Evolutionary conservation across 2,888 invertebrate genomes (phyloP).

Genomic region (Brachyptera putata): DNA sequence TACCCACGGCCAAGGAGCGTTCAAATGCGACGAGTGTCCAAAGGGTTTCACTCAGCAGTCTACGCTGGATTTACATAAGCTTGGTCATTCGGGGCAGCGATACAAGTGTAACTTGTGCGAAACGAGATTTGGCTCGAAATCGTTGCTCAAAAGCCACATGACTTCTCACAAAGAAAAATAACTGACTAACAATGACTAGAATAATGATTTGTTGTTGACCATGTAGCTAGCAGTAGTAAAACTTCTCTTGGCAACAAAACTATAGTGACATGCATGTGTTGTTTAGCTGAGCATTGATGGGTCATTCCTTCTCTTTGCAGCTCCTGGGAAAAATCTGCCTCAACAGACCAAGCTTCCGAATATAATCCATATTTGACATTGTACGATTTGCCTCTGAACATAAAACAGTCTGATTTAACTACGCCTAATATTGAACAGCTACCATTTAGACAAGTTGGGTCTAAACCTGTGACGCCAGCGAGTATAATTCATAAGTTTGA

Average conservation of each 20-base stretch:
- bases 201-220: neutral
- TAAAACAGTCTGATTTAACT: too few relatives aligned
- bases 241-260: neutral
- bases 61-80: constrained; percentile 44
- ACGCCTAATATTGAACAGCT: too few relatives aligned
- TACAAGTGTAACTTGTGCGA: constrained; percentile 41
- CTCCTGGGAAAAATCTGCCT: too few relatives aligned
- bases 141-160: constrained; percentile 50
- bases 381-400: too few relatives aligned
- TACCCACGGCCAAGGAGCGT: constrained; percentile 23
- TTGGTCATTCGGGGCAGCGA: constrained; percentile 48
- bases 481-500: neutral
- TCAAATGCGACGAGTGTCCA: constrained; percentile 42
- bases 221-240: neutral
- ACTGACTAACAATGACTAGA: neutral
- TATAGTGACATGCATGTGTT: too few relatives aligned
- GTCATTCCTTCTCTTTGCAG: constrained; percentile 25
- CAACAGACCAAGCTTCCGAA: neutral
- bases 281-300: constrained; percentile 12
- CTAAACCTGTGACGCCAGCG: too few relatives aligned
- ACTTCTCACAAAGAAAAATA: constrained; percentile 38
- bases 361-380: neutral
- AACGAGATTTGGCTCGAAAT: constrained; percentile 49
- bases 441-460: too few relatives aligned
- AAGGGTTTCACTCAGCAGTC: constrained; percentile 46